Conservation (phyloP, 2,797 vertebrate genomes). For the Coccyzus lansbergi region DNA sequence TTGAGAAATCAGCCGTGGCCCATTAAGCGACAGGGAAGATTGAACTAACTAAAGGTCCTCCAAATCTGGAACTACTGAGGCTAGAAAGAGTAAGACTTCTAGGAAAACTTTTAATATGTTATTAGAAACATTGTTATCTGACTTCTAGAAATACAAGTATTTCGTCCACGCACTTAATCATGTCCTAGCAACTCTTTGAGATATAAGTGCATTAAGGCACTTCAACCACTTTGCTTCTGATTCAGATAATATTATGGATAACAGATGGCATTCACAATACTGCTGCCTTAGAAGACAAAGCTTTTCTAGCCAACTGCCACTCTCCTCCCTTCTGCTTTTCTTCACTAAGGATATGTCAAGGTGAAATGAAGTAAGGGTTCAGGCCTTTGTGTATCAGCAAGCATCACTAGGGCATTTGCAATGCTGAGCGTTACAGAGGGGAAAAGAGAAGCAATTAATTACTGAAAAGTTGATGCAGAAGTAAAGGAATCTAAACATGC, state of each 20-base stretch:
- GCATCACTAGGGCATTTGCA: background rate
- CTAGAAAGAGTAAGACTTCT: background rate
- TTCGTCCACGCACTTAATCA: background rate
- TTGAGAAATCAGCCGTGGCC: background rate
- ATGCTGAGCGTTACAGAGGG: background rate
- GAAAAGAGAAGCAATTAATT: background rate
- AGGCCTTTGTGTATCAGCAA: background rate
- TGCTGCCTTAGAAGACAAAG: constrained; percentile 53
- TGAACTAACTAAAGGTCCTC: background rate
- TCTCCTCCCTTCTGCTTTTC: constrained; percentile 36
- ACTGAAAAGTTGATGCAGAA: background rate
- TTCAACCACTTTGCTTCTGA: background rate
- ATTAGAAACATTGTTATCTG: background rate
- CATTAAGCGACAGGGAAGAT: background rate
- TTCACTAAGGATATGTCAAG: constrained; percentile 44
- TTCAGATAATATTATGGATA: background rate
- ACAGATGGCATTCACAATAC: constrained; percentile 28
- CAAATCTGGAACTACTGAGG: background rate
- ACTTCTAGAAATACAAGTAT: background rate
- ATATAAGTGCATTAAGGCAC: accelerated
- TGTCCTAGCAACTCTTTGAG: background rate
- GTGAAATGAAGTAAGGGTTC: constrained; percentile 36
- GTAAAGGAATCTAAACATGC: background rate
- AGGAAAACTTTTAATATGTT: background rate
- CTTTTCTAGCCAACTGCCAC: constrained; percentile 36